Evolutionary conservation across 2,113 vertebrate species (phyloP), one percentile per base, ranked within the genome.

Genomic region (Hippocampus mohnikei): DNA sequence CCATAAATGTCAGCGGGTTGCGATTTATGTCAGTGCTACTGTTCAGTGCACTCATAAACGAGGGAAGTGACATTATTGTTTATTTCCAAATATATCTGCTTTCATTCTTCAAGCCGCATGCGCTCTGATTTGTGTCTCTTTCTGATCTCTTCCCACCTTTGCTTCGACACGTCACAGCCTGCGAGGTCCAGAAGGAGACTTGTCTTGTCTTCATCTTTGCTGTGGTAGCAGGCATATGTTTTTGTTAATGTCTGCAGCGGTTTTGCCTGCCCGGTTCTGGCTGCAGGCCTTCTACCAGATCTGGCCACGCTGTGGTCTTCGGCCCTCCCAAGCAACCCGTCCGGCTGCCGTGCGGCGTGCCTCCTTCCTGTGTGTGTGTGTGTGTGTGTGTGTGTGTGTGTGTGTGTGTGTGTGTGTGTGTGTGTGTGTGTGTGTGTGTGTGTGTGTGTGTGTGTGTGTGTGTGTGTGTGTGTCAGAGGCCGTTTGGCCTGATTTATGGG

Each of bases 401-500:
- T 42, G 41, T 42, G 41, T n/a, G n/a, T n/a, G n/a, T n/a, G 41
- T 42, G 41, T 42, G 41, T 42, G 41, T 42, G 9, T 27, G 27
- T 27, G 27, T 27, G 27, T 42, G 41, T 42, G 41, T 42, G 9
- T 42, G 42, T 85, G 89, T 93, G 90, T 92, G 69, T 87, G 41
- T 42, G 41, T 42, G 41, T 42, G 41, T 42, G 41, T 42, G 9
- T 27, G 27, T 27, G 27, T 27, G 27, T 42, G 41, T 42, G 41
- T 42, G 9, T 42, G 42, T 42, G 42, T 92, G 71, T 87, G 85
- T 16, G 85, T 87, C 84, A 82, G 81, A 81, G 85, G 84, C 84
- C 75, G 82, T 85, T 88, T 84, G 85, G 80, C 65, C 85, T 91
- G 85, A 91, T 91, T 91, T 91, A 91, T 88, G 81, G 85, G 81